phyloP scores from a whole-genome alignment of 1,140 invertebrate species.

The Drosophila ficusphila region DNA sequence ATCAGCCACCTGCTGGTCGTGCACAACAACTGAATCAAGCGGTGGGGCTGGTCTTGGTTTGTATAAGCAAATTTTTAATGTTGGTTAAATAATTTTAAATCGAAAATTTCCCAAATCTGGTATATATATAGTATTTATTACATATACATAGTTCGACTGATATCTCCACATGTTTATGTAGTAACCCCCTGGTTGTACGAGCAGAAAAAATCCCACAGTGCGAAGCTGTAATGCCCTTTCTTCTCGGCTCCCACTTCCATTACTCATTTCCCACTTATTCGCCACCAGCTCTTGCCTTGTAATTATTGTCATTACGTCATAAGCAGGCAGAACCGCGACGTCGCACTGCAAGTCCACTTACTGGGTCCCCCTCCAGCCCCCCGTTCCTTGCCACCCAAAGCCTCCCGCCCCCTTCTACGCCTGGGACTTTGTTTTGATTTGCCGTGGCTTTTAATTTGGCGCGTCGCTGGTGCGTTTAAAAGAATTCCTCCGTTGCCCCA shows the following conservation, averaged over 20 bases:
- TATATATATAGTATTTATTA: no score
- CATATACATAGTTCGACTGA: no score
- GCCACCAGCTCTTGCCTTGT: constrained; percentile 27
- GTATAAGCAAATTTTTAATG: no score
- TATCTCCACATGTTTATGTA: no score
- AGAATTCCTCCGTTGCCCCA: constrained; percentile 16
- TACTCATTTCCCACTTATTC: constrained; percentile 18
- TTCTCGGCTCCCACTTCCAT: constrained; percentile 4
- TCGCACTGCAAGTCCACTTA: constrained; percentile 7
- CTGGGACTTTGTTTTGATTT: constrained; percentile 52
- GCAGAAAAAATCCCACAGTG: no score
- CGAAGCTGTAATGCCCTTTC: neutral
- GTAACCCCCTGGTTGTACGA: no score
- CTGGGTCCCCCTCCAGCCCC: neutral
- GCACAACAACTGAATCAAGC: constrained; percentile 1
- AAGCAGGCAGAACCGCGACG: constrained; percentile 46
- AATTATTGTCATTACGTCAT: constrained; percentile 75
- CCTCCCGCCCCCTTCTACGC: neutral
- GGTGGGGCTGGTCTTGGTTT: constrained; percentile 1
- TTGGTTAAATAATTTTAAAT: no score
- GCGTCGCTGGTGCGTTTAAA: constrained; percentile 10
- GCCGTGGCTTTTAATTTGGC: constrained; percentile 26
- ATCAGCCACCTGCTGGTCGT: constrained; percentile 5
- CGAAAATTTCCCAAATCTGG: no score
- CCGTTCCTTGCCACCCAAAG: neutral